A percentile compares a stretch with the other conserved stretches of the same genome.
These are phyloP conservation scores for Misgurnus anguillicaudatus DNA, from an alignment of 2,113 vertebrate species.

Conservation along the genomic window DNA sequence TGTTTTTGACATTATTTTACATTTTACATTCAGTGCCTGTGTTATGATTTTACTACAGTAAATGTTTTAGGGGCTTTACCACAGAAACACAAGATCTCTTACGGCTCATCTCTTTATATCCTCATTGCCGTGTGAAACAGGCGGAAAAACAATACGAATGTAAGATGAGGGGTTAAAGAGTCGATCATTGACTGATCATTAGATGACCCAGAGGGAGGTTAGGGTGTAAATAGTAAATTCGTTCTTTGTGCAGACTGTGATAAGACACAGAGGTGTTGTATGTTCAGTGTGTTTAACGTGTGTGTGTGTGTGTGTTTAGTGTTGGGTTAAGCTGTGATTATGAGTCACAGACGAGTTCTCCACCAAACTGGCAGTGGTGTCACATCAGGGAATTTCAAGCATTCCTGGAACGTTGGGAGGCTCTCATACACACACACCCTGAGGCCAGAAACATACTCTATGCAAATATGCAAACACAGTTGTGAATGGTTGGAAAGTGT, in stretches of 20 bases:
- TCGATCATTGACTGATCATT: slow-evolving; percentile 24
- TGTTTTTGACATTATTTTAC: too few species aligned
- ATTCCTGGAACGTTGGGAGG: slow-evolving; percentile 32
- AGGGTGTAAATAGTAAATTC: not conserved
- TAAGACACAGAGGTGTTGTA: slow-evolving; percentile 2
- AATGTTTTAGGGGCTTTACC: too few species aligned
- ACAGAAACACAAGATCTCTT: too few species aligned
- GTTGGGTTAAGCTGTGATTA: slow-evolving; percentile 3
- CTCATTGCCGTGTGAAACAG: not conserved
- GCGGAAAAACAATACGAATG: not conserved
- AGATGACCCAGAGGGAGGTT: not conserved
- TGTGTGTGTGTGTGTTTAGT: slow-evolving; percentile 7
- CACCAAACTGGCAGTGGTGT: slow-evolving; percentile 46
- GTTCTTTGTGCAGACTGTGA: slow-evolving; percentile 10
- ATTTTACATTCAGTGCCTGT: not conserved
- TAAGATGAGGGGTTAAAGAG: not conserved
- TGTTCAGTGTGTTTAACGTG: slow-evolving; percentile 14
- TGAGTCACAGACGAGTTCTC: slow-evolving; percentile 56
- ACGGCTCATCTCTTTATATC: not conserved
- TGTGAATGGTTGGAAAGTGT: not conserved
- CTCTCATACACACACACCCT: not conserved
- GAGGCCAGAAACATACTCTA: too few species aligned
- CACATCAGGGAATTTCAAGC: slow-evolving; percentile 50
- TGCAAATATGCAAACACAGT: not conserved
- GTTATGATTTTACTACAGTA: not conserved